Evolutionary conservation across 1,140 invertebrate species (phyloP).

Genomic region (Formica selysi): DNA sequence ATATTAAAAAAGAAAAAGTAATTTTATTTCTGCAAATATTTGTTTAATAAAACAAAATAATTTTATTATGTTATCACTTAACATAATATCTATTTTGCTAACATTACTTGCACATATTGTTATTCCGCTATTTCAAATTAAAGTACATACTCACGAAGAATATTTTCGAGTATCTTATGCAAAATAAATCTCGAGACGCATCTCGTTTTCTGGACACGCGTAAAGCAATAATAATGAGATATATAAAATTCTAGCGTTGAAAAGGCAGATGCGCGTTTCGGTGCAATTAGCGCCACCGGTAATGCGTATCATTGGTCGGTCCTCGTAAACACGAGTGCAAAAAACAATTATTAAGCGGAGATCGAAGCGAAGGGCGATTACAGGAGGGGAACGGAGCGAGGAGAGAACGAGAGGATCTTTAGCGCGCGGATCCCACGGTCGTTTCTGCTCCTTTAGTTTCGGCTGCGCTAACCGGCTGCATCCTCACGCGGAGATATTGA

Average conservation of each 20-base stretch:
- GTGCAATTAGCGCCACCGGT: conserved; percentile 68
- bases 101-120: too few species aligned
- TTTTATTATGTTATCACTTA: too few species aligned
- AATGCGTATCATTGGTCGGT: conserved; percentile 74
- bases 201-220: background rate
- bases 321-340: conserved; percentile 72
- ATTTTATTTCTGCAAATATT: background rate
- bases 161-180: background rate
- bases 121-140: too few species aligned
- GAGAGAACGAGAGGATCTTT: conserved; percentile 59
- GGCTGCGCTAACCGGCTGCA: background rate
- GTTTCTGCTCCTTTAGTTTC: conserved; percentile 50
- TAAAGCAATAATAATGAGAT: background rate
- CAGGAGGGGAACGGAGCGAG: conserved; percentile 29
- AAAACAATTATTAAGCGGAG: conserved; percentile 76
- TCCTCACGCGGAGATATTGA: conserved; percentile 7
- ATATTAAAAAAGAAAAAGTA: background rate
- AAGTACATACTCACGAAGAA: too few species aligned
- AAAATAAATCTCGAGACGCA: background rate
- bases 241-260: background rate
- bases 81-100: too few species aligned
- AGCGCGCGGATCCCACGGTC: conserved; percentile 67
- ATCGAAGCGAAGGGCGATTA: conserved; percentile 66
- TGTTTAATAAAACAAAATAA: background rate
- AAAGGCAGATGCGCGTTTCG: conserved; percentile 16